Base-by-base conservation (phyloP, 2,797 vertebrate genomes). In the Onychomys arenicola region DNA sequence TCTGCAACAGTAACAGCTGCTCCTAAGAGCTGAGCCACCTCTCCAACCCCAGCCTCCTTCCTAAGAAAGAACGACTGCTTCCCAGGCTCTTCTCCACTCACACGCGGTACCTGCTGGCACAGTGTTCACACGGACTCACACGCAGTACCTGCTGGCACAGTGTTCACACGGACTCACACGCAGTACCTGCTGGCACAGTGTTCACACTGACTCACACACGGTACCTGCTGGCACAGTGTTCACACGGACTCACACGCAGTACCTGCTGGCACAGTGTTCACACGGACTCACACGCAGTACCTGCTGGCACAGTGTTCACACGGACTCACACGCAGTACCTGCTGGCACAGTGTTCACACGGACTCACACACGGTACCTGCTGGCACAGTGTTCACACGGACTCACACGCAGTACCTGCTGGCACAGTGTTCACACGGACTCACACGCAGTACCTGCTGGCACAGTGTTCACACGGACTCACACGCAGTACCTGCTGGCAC, bases 181-280 rank as follows among this genome's bases (percentile, higher is more conserved):
- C 55, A 17, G 55, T 17, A 57, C 52, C 52, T 55, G 52, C 52
- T 55, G 3, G 55, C 14, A 57, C 14, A 57, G 55, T 57, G 55
- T 17, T 55, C 55, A 57, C 55, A 57, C 55, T 17, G 55, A 57
- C 55, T 46, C 55, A 57, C 55, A 57, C 13, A 17, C 55, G 57
- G 55, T 16, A 57, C 14, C 13, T 17, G 16, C 52, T 55, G 8
- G 52, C 8, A 46, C 14, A 57, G 55, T 57, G 55, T 17, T 57
- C 57, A 57, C 57, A 59, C 57, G 23, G 57, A 59, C 57, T 46
- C 57, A 59, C 57, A 59, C 37, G 7, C 23, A 0, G 73, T 95
- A 98, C 98, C 98, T 98, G 97, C 65, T 94, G 97, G 96, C 97
- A 97, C 55, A 57, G 55, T 57, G 55, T 17, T 57, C 55, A 57